These are phyloP conservation scores for Linnaemya tessellans DNA, from an alignment of 2,888 invertebrate species.

Conservation along the genomic window DNA sequence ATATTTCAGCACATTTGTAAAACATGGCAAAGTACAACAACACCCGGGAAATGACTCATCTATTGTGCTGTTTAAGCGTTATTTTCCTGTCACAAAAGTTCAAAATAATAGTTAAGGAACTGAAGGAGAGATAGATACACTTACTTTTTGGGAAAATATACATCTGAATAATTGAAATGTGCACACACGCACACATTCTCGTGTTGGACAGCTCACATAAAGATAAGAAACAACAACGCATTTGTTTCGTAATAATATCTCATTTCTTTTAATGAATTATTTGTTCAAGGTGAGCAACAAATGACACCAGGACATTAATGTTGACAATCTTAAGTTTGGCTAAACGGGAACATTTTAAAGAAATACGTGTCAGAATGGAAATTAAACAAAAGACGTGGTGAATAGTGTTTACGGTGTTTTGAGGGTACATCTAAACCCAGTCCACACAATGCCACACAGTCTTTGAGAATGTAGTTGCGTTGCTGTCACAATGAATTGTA, in stretches of 20 bases:
- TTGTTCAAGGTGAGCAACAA: not conserved
- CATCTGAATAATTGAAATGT: no score
- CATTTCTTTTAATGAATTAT: not conserved
- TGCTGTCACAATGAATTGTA: no score
- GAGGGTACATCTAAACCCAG: no score
- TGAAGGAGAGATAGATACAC: not conserved
- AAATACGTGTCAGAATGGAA: not conserved
- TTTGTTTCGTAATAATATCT: not conserved
- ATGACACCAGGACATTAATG: no score
- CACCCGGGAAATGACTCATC: not conserved
- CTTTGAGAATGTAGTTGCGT: no score
- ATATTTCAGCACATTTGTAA: slow-evolving; percentile 13
- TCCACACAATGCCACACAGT: no score
- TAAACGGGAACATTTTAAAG: not conserved
- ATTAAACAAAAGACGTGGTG: no score
- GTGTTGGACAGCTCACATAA: not conserved
- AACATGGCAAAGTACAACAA: not conserved
- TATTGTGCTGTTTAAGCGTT: slow-evolving; percentile 1
- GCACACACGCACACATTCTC: not conserved
- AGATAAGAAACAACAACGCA: not conserved
- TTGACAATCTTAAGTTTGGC: not conserved
- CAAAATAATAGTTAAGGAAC: not conserved
- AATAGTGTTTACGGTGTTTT: no score
- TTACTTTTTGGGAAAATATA: not conserved
- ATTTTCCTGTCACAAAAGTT: not conserved